phyloP scores from a whole-genome alignment of 2,797 vertebrate species.

The Smutsia gigantea region DNA sequence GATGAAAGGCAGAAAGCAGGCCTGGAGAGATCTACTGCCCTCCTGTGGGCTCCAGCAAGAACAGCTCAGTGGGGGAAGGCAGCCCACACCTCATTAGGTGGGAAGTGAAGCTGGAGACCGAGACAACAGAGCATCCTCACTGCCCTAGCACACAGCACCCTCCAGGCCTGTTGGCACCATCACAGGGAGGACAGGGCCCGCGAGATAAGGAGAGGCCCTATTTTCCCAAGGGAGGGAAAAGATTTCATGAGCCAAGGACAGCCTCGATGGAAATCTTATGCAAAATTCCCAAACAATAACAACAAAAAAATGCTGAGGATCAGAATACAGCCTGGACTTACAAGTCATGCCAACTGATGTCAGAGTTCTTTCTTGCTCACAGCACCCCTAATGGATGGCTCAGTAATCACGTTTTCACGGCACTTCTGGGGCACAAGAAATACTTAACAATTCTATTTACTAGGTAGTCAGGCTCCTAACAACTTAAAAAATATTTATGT shows the following conservation, averaged over 20 bases:
- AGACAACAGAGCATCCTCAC: background rate
- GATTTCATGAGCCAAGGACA: background rate
- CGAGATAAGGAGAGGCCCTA: background rate
- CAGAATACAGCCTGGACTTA: background rate
- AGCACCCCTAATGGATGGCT: fast-evolving
- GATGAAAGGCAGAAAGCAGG: background rate
- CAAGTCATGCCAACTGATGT: background rate
- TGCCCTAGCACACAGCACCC: background rate
- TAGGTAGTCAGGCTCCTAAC: background rate
- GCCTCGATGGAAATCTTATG: background rate
- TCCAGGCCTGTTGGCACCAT: background rate
- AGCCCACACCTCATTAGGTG: fast-evolving
- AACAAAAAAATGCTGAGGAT: background rate
- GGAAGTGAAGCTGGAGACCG: background rate
- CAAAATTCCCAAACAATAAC: background rate
- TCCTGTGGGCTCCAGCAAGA: background rate
- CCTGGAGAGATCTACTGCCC: background rate
- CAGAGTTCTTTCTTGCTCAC: background rate
- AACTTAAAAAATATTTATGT: background rate
- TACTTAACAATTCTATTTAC: background rate
- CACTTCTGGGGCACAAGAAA: background rate
- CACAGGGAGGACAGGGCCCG: background rate
- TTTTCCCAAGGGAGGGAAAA: background rate
- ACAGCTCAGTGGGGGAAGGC: fast-evolving
- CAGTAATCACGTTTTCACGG: background rate